A percentile compares a stretch with the other conserved stretches of the same genome.
Conservation (phyloP, 2,113 vertebrate species). For the Cyanoramphus novaezelandiae region DNA sequence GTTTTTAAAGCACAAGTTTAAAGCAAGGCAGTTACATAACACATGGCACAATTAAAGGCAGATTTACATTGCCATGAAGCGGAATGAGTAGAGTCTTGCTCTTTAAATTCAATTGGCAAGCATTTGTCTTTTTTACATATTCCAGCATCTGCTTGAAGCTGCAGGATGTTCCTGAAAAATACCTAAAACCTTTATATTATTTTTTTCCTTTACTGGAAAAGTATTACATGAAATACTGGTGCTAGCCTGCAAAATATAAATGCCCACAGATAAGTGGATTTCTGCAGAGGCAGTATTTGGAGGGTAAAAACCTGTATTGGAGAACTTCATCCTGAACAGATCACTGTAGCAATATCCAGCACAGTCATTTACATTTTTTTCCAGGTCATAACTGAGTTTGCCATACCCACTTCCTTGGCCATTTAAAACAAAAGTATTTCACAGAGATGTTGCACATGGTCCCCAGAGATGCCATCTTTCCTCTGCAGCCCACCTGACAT, state of each 20-base stretch:
- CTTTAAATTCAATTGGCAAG: conserved; percentile 8
- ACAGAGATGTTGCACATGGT: neutral
- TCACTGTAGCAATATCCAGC: neutral
- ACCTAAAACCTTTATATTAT: neutral
- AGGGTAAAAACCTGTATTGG: neutral
- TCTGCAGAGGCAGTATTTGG: neutral
- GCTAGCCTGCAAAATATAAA: conserved; percentile 24
- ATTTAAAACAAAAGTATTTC: neutral
- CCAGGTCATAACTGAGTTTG: neutral
- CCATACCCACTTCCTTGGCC: neutral
- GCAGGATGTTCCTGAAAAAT: conserved; percentile 10
- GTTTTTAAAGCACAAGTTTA: neutral
- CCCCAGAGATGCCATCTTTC: neutral
- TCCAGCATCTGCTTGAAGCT: conserved; percentile 11
- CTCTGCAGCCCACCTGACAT: neutral
- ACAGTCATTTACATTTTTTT: neutral
- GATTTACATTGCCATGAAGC: neutral
- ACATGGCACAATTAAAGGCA: neutral
- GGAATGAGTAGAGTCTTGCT: neutral
- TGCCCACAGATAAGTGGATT: neutral
- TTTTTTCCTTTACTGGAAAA: conserved; percentile 27
- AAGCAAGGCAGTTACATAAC: conserved; percentile 15
- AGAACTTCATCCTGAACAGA: neutral
- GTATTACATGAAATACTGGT: neutral
- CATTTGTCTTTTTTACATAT: neutral